phyloP scores from a whole-genome alignment of 1,140 invertebrate species.

The Streblospio benedicti region DNA sequence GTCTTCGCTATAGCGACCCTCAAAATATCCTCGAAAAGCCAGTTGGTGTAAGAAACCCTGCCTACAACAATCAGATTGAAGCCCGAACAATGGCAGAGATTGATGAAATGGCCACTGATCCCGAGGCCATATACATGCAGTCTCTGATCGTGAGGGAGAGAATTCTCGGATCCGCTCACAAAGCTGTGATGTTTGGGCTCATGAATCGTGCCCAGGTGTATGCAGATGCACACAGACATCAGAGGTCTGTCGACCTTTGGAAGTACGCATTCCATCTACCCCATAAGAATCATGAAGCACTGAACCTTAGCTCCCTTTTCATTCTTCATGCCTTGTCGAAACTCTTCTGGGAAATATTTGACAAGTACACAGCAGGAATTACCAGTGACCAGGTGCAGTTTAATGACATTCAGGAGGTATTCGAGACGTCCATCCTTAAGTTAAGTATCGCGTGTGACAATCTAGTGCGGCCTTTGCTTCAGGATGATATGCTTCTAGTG shows the following conservation, averaged over 20 bases:
- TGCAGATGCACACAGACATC: constrained; percentile 72
- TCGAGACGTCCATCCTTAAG: too few species aligned
- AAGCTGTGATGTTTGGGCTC: constrained; percentile 69
- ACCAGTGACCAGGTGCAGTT: too few species aligned
- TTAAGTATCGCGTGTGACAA: too few species aligned
- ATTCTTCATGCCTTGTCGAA: not conserved
- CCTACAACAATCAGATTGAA: too few species aligned
- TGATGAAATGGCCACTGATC: constrained; percentile 60
- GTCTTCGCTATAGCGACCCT: not conserved
- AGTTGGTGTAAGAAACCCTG: too few species aligned
- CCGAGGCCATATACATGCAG: constrained; percentile 72
- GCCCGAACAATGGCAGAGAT: too few species aligned
- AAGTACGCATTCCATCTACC: not conserved
- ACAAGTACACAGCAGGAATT: too few species aligned
- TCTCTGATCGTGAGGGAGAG: constrained; percentile 73
- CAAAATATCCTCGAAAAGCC: too few species aligned
- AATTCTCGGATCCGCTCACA: constrained; percentile 69
- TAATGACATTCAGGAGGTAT: too few species aligned
- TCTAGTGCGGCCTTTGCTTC: too few species aligned
- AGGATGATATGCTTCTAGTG: not conserved
- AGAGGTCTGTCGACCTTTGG: constrained; percentile 72
- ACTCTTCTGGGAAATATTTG: not conserved
- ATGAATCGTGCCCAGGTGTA: constrained; percentile 73
- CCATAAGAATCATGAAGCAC: not conserved
- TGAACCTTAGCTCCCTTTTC: not conserved